A percentile compares a stretch with the other conserved stretches of the same genome.
Evolutionary conservation across 2,888 invertebrate species (phyloP).

Genomic region (Stenodema calcarata): DNA sequence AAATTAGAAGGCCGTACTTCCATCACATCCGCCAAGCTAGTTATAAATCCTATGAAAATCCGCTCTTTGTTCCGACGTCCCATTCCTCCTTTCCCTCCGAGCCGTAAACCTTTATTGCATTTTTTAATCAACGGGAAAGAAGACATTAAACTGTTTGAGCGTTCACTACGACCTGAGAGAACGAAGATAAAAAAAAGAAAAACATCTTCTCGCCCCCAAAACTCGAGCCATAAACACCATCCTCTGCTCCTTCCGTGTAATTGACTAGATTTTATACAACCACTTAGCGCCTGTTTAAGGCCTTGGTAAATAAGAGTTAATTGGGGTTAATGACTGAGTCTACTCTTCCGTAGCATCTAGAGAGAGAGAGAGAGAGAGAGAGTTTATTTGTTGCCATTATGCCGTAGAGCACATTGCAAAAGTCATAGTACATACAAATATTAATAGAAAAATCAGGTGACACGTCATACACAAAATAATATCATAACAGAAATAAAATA

Average conservation of each 20-base stretch:
- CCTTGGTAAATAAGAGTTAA: constrained; percentile 3
- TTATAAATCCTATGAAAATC: constrained; percentile 33
- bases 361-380: too few species aligned
- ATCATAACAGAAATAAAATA: too few species aligned
- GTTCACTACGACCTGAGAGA: constrained; percentile 5
- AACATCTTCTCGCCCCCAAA: constrained; percentile 10
- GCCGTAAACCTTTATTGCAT: constrained; percentile 50
- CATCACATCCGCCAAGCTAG: neutral
- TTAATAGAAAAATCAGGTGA: too few species aligned
- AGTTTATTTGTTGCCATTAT: too few species aligned
- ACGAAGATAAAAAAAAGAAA: neutral
- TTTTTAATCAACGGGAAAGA: constrained; percentile 49
- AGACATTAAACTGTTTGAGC: constrained; percentile 37
- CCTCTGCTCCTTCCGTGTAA: neutral
- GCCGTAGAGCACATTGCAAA: too few species aligned
- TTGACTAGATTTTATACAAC: constrained; percentile 39
- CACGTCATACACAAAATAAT: too few species aligned
- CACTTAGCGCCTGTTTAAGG: constrained; percentile 7
- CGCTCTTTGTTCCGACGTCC: neutral
- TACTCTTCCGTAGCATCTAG: neutral
- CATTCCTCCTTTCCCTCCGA: neutral
- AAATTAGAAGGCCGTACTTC: constrained; percentile 24
- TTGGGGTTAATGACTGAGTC: neutral
- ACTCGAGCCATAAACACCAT: constrained; percentile 8
- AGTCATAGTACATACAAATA: too few species aligned